Conservation (phyloP, 2,888 invertebrate species). For the Ceraclea dissimilis region DNA sequence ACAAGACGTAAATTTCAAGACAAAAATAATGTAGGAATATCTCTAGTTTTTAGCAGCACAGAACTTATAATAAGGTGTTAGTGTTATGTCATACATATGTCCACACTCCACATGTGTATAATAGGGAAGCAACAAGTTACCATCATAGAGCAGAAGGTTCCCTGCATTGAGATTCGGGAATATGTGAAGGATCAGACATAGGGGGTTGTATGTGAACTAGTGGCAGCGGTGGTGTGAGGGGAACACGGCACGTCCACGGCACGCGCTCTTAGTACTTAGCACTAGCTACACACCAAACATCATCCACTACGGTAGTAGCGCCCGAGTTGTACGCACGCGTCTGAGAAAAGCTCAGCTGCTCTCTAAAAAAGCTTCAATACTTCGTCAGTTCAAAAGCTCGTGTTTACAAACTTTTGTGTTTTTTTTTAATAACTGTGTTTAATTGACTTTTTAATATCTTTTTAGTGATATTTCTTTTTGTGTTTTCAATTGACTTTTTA, state of each 20-base stretch:
- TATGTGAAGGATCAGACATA: background rate
- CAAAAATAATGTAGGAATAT: too few relatives aligned
- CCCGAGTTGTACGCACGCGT: slow-evolving; percentile 16
- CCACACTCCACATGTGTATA: too few relatives aligned
- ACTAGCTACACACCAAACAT: slow-evolving; percentile 2
- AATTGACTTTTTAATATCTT: slow-evolving; percentile 2
- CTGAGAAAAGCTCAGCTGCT: slow-evolving; percentile 3
- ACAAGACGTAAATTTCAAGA: too few relatives aligned
- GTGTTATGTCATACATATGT: too few relatives aligned
- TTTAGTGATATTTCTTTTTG: slow-evolving; percentile 6
- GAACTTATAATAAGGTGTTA: too few relatives aligned
- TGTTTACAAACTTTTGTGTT: slow-evolving; percentile 8
- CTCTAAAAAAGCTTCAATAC: background rate
- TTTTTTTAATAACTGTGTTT: slow-evolving; percentile 1
- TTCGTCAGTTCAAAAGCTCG: slow-evolving; percentile 7
- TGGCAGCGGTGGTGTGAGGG: slow-evolving; percentile 25
- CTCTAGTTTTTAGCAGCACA: too few relatives aligned
- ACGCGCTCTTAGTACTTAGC: slow-evolving; percentile 29
- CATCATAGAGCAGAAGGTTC: too few relatives aligned
- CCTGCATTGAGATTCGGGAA: background rate
- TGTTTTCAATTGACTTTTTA: slow-evolving; percentile 4
- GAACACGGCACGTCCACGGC: slow-evolving; percentile 40
- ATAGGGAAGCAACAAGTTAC: too few relatives aligned
- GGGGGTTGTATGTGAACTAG: background rate
- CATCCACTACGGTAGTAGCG: slow-evolving; percentile 15